Evolutionary conservation across 2,888 invertebrate genomes (phyloP).

Genomic region (Sisyra terminalis): DNA sequence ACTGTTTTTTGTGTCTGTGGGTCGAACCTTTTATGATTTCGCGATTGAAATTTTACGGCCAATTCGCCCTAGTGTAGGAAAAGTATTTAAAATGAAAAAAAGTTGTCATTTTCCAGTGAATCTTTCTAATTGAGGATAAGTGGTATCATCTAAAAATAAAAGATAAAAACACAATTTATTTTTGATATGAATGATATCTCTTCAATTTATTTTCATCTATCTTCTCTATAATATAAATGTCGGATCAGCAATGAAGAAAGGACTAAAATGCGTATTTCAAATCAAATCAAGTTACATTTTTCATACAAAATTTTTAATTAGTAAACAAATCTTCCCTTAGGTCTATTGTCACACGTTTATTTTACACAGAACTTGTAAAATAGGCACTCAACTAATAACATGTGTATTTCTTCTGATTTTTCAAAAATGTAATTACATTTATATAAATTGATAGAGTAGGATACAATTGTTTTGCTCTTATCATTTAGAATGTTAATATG

Average conservation of each 20-base stretch:
- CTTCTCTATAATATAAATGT: conserved; percentile 9
- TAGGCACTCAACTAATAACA: conserved; percentile 8
- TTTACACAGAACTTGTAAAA: conserved; percentile 8
- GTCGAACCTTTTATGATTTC: too few species aligned
- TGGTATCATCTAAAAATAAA: too few species aligned
- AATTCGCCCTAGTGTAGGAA: too few species aligned
- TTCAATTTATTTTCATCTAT: conserved; percentile 1
- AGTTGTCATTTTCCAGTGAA: too few species aligned
- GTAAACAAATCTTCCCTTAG: conserved; percentile 7
- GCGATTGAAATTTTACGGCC: too few species aligned
- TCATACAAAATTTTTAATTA: conserved; percentile 7
- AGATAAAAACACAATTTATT: too few species aligned
- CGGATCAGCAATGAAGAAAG: conserved; percentile 6
- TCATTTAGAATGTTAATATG: conserved; percentile 1
- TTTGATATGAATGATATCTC: too few species aligned
- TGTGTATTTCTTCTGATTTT: not conserved
- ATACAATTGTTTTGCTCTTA: conserved; percentile 4
- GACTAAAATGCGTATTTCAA: not conserved
- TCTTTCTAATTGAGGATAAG: too few species aligned
- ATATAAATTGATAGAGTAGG: conserved; percentile 4
- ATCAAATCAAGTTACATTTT: conserved; percentile 1
- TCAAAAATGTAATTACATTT: conserved; percentile 4
- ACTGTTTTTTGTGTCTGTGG: too few species aligned
- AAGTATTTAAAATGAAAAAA: too few species aligned
- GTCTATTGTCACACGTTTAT: conserved; percentile 7